Evolutionary conservation across 2,113 vertebrate genomes (phyloP).

Genomic region (Istiophorus platypterus): DNA sequence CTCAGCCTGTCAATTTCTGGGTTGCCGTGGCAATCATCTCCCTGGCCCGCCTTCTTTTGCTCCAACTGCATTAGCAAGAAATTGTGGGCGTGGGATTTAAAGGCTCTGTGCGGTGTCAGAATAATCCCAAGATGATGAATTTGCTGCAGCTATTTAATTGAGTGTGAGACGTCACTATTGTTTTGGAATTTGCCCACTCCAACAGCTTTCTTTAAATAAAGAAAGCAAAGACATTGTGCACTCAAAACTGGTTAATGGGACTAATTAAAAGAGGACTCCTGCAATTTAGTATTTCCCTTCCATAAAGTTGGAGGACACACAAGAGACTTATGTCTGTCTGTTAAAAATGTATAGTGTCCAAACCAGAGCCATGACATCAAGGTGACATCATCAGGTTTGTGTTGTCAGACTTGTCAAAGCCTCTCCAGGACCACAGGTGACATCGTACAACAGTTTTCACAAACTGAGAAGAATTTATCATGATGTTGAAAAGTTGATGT

Average conservation of each 20-base stretch:
- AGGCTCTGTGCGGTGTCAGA: background rate
- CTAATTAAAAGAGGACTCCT: constrained; percentile 45
- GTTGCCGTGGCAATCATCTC: constrained; percentile 81
- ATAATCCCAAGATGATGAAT: constrained; percentile 50
- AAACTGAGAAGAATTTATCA: background rate
- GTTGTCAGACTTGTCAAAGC: constrained; percentile 6
- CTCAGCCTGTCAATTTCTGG: constrained; percentile 88
- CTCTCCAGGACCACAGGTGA: background rate
- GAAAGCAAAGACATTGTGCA: constrained; percentile 7
- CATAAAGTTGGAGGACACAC: background rate
- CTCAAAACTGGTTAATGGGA: constrained; percentile 11
- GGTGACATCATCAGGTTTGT: background rate
- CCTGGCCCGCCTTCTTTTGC: constrained; percentile 76
- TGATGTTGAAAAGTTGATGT: background rate
- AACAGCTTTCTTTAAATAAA: constrained; percentile 19
- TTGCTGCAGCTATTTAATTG: constrained; percentile 26
- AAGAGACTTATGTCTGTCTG: background rate
- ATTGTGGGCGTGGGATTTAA: constrained; percentile 4
- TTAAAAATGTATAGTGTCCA: background rate
- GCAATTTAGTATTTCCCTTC: background rate
- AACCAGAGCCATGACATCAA: background rate
- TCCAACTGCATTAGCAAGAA: constrained; percentile 71
- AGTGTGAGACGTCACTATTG: constrained; percentile 32
- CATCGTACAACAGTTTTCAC: background rate
- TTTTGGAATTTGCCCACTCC: constrained; percentile 24